A percentile compares a stretch with the other conserved stretches of the same genome.
These are phyloP conservation scores for Charaxes varanes DNA, from an alignment of 1,140 invertebrate species.

Conservation along the genomic window DNA sequence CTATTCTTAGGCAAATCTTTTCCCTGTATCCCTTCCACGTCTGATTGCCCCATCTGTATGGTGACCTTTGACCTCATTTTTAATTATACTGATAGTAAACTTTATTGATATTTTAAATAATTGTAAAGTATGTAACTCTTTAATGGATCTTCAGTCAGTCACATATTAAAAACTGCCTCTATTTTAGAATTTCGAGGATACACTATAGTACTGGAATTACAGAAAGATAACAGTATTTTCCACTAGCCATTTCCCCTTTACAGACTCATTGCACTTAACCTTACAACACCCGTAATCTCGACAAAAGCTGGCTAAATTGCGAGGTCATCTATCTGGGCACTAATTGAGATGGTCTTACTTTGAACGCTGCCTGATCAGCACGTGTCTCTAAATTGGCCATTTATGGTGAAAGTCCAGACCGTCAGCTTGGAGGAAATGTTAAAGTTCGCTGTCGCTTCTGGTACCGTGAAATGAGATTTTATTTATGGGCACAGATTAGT, in stretches of 20 bases:
- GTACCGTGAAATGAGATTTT: slow-evolving; percentile 31
- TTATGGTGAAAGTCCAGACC: slow-evolving; percentile 67
- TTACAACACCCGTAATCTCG: slow-evolving; percentile 52
- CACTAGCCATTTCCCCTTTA: slow-evolving; percentile 21
- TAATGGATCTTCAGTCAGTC: no score
- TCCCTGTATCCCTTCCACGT: no score
- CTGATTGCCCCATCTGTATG: no score
- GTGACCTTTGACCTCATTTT: no score
- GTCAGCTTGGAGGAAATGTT: slow-evolving; percentile 56
- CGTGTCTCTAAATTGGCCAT: slow-evolving; percentile 64
- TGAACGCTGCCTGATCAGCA: slow-evolving; percentile 56
- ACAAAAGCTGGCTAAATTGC: slow-evolving; percentile 59
- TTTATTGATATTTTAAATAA: no score
- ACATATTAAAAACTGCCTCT: no score
- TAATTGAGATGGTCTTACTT: slow-evolving; percentile 70
- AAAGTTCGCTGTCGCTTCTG: slow-evolving; percentile 59
- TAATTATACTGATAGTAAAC: no score
- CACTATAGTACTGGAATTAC: slow-evolving; percentile 3
- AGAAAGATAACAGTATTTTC: slow-evolving; percentile 24
- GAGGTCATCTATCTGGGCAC: slow-evolving; percentile 63
- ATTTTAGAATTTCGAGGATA: no score
- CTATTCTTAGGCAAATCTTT: no score
- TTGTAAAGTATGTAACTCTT: no score
- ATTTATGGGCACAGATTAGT: slow-evolving; percentile 27
- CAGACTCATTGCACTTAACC: slow-evolving; percentile 49